A percentile compares a stretch with the other conserved stretches of the same genome.
Evolutionary conservation across 2,113 vertebrate genomes (phyloP).

Genomic region (Clupea harengus): DNA sequence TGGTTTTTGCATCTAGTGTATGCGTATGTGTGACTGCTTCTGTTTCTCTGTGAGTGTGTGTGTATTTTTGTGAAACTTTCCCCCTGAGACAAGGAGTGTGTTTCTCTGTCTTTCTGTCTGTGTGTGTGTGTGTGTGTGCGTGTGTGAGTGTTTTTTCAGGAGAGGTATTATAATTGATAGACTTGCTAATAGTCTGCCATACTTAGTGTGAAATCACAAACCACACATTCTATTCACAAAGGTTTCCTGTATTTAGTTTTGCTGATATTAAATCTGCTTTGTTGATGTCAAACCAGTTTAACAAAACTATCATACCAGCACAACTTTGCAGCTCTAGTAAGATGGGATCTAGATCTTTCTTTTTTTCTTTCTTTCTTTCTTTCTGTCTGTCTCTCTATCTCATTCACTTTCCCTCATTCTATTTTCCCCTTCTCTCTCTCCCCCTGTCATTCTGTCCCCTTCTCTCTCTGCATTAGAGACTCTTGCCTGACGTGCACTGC

Average conservation of each 20-base stretch:
- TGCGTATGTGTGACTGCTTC: neutral
- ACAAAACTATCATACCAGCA: neutral
- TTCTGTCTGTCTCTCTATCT: neutral
- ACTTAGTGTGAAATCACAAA: constrained; percentile 1
- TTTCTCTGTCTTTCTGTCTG: neutral
- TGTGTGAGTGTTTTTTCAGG: neutral
- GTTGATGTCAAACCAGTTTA: neutral
- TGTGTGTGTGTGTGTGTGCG: constrained; percentile 1
- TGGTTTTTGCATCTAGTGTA: too few species aligned
- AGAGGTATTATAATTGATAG: neutral
- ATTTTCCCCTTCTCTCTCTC: neutral
- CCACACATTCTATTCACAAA: neutral
- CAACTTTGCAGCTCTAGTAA: neutral
- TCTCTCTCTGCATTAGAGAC: neutral
- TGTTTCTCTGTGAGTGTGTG: neutral
- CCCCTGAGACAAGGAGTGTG: neutral
- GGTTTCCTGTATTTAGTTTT: neutral
- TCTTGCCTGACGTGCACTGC: neutral
- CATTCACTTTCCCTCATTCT: neutral
- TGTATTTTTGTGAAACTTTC: neutral
- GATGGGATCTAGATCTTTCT: neutral
- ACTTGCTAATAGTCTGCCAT: constrained; percentile 6
- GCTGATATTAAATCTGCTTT: too few species aligned
- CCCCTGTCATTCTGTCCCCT: neutral
- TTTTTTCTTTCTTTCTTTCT: neutral